Evolutionary conservation across 2,797 vertebrate genomes (phyloP).

Genomic region (Platalea minor): DNA sequence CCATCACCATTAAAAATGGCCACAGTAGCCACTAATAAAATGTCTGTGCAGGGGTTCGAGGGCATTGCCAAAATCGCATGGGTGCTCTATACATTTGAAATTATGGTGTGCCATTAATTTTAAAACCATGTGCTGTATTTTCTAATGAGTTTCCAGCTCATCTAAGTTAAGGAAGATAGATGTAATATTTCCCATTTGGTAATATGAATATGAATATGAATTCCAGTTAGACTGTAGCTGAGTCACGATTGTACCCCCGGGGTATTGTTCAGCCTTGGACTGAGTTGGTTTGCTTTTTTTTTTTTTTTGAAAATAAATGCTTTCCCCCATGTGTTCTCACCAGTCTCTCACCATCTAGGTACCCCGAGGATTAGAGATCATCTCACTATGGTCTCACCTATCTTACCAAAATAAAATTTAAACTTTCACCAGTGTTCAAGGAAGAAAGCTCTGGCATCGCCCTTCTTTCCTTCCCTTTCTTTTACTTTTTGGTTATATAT

Average conservation of each 20-base stretch:
- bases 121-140: background rate
- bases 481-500: background rate
- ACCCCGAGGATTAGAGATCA: background rate
- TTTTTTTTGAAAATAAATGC: background rate
- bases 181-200: background rate
- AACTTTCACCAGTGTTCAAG: background rate
- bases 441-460: background rate
- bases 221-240: background rate
- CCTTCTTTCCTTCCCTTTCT: background rate
- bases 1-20: conserved; percentile 34
- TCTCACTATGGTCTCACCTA: background rate
- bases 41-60: background rate
- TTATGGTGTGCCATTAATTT: background rate
- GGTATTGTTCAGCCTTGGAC: background rate
- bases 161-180: background rate
- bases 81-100: background rate
- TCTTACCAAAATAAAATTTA: background rate
- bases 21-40: conserved; percentile 24
- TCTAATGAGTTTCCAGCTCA: background rate
- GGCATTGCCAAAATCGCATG: background rate
- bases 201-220: background rate
- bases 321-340: background rate
- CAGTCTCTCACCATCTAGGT: background rate
- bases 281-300: background rate
- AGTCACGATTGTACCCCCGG: fast-evolving